Conservation (phyloP, 2,888 invertebrate genomes). For the Dryobotodes eremita region DNA sequence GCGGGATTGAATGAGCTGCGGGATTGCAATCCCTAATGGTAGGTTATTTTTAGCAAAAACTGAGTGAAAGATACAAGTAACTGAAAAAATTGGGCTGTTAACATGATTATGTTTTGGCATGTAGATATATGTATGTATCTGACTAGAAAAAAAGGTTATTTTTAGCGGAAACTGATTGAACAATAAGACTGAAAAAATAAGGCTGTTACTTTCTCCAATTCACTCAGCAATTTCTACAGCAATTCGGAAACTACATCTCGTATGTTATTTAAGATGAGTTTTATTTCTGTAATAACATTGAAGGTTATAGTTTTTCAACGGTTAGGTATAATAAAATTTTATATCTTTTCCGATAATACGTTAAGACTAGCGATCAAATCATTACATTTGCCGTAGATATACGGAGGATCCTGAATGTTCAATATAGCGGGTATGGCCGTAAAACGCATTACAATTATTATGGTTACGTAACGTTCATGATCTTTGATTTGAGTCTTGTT, state of each 20-base stretch:
- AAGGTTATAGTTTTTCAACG: constrained; percentile 60
- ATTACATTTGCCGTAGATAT: constrained; percentile 42
- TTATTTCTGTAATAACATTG: constrained; percentile 63
- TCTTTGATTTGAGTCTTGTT: neutral
- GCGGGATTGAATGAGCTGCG: too few species aligned
- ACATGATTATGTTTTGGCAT: neutral
- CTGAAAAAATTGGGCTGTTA: neutral
- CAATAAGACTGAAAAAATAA: neutral
- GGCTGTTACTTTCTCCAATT: neutral
- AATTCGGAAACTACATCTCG: constrained; percentile 39
- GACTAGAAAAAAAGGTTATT: neutral
- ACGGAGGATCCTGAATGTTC: constrained; percentile 35
- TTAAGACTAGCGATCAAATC: constrained; percentile 46
- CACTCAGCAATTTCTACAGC: neutral
- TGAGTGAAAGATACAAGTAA: neutral
- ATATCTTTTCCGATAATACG: constrained; percentile 64
- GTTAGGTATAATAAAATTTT: constrained; percentile 64
- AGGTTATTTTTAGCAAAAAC: neutral
- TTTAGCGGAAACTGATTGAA: neutral
- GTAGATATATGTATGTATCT: neutral
- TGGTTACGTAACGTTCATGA: constrained; percentile 14
- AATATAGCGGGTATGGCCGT: constrained; percentile 14
- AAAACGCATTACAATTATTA: constrained; percentile 48
- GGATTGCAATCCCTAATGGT: too few species aligned
- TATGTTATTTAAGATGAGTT: constrained; percentile 59